Base-by-base conservation (phyloP, 2,797 vertebrate species). In the Remorina albescens region DNA sequence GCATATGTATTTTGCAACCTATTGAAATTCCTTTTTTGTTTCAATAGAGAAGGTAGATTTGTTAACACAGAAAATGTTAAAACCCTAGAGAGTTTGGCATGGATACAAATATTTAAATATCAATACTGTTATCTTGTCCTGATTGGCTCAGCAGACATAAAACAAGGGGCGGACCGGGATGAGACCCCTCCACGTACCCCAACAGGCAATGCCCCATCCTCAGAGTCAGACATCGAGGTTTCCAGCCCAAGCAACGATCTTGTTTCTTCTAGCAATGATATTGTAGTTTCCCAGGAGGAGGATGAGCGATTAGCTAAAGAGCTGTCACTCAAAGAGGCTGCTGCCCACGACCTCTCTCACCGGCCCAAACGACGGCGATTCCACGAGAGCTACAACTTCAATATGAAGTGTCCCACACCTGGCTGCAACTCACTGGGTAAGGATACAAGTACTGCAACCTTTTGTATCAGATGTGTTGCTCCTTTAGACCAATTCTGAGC, bases 311-410 rank as follows among this genome's bases (percentile, higher is more conserved):
- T 98, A 80, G 97, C 98, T 57, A 98, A 98, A 93, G 98, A 98
- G 89, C 93, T 97, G 94, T 98, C 97, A 13, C 92, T 98, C 84
- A 98, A 98, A 92, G 98, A 99, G 83, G 92, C 92, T 78, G 97
- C 98, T 0, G 96, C 96, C 82, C 98, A 97, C 7, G 96, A 98
- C 87, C 94, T 98, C 1, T 97, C 98, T 42, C 97, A 98, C 86
- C 95, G 97, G 32, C 98, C 98, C 70, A 99, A 99, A 80, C 95
- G 98, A 2, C 96, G 97, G 15, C 97, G 97, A 76, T 99, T 99
- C 92, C 98, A 99, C 6, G 98, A 99, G 89, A 99, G 97, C 94
- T 99, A 99, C 95, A 99, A 99, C 89, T 99, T 99, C 91, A 99
- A 99, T 90, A 98, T 98, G 97, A 99, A 99, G 84, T 99, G 98